Base-by-base conservation (phyloP, 2,888 invertebrate genomes). In the Temnothorax ravouxi region DNA sequence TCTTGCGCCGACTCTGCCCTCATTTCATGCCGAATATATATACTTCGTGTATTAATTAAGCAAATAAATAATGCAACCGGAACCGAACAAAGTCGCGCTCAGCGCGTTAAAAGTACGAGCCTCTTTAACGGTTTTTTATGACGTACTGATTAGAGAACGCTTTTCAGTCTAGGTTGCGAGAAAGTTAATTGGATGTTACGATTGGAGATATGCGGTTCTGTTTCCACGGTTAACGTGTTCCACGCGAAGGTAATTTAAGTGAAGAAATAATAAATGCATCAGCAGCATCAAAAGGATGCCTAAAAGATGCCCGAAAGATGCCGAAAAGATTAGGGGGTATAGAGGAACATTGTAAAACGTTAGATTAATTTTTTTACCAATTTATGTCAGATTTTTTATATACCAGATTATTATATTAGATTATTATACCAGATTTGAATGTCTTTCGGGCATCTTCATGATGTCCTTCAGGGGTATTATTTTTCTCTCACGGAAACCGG, bases 111-210 rank as follows among this genome's bases (percentile, higher is more conserved):
- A 59, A 80, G 38, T 38, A 59, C 47, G 72, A 38, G 59, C 47
- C 67, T 13, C 29, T 21, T 69, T 59, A 34, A 71, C 18, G 13
- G 18, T 59, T 80, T 47, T 38, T 47, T 38, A 18, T 59, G 72
- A 59, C 59, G 47, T 80, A 47, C 59, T 59, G 72, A 80, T 80
- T 71, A 38, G 56, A 59, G 59, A 59, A 80, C 72, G 38, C 71
- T 79, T 56, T 59, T 59, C 79, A 71, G 59, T 79, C 47, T 79
- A 72, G 38, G 9, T 71, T 79, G 47, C 71, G 79, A 71, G 59
- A 79, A 79, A 77, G 29, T 38, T 71, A 71, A 79, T 47, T 71
- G 34, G 71, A 47, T 79, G 21, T 79, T 47, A 47, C 15, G 29
- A 69, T 56, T 38, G 25, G 18, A 59, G 56, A 71, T 56, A 56